Evolutionary conservation across 2,113 vertebrate species (phyloP), one percentile per base, ranked within the genome.

Genomic region (Vidua chalybeata): DNA sequence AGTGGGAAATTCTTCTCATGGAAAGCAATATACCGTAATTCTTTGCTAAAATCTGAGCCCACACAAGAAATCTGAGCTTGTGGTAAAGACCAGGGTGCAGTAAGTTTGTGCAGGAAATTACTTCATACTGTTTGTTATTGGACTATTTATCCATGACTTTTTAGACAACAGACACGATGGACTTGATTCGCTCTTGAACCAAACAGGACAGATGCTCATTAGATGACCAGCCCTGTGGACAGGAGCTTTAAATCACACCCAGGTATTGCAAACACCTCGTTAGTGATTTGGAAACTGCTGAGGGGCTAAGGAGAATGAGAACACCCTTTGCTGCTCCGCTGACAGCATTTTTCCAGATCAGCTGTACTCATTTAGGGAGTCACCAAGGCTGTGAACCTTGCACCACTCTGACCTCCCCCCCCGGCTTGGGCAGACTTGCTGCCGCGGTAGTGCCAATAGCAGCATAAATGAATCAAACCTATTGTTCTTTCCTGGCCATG

Each of bases 21-120:
- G 97, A 98, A 97, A 96, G 97, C 97, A 97, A 97, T 91, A 79
- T 84, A 94, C 94, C 31, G 76, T 96, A 98, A 98, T 97, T 97
- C 97, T 97, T 98, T 89, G 80, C 93, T 96, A 97, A 97, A 97
- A 96, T 94, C 96, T 84, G 86, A 97, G 94, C 86, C 93, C 95
- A 96, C 77, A 93, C 95, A 96, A 97, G 97, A 95, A 98, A 97
- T 97, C 43, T 87, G 96, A 97, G 97, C 96, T 95, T 96, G 95
- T 97, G 96, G 97, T 97, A 96, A 97, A 93, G 90, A 95, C 62
- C 80, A 81, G 90, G 96, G 89, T 97, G 94, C 97, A 93, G 61
- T 82, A 96, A 96, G 96, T 97, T 98, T 98, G 94, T 74, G 78
- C 93, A 97, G 97, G 96, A 97, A 98, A 97, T 96, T 84, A 97